A percentile compares a stretch with the other conserved stretches of the same genome.
Evolutionary conservation across 1,140 invertebrate species (phyloP).

Genomic region (Aporrectodea caliginosa): DNA sequence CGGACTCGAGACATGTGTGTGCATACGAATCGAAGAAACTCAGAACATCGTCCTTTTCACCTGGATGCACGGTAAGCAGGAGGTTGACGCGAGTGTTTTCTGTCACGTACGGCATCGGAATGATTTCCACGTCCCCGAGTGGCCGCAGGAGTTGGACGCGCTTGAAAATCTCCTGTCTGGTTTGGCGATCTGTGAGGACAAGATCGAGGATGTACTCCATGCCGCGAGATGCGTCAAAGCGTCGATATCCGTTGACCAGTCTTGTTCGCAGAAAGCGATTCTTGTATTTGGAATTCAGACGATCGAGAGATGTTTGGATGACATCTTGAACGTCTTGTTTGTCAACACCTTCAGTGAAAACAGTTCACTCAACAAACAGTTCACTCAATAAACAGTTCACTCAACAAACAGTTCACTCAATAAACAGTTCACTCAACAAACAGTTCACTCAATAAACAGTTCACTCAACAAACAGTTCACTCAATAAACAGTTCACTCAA

Average conservation of each 20-base stretch:
- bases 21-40: conserved; percentile 70
- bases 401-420: too few species aligned
- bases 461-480: too few species aligned
- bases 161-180: conserved; percentile 34
- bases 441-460: too few species aligned
- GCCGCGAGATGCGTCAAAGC: conserved; percentile 80
- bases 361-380: too few species aligned
- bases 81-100: conserved; percentile 77
- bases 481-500: too few species aligned
- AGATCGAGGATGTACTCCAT: conserved; percentile 84
- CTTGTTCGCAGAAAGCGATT: conserved; percentile 59
- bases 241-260: conserved; percentile 75
- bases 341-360: conserved; percentile 57
- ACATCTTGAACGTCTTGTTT: conserved; percentile 67
- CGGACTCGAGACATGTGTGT: conserved; percentile 68
- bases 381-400: too few species aligned
- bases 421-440: too few species aligned
- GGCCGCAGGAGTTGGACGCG: conserved; percentile 62
- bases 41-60: conserved; percentile 58
- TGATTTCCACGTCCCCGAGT: conserved; percentile 75
- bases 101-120: conserved; percentile 84
- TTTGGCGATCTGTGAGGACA: conserved; percentile 50
- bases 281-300: conserved; percentile 61
- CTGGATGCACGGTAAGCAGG: conserved; percentile 64
- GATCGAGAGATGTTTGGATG: conserved; percentile 60